phyloP scores from a whole-genome alignment of 2,888 invertebrate species.

The Luperina nickerlii region DNA sequence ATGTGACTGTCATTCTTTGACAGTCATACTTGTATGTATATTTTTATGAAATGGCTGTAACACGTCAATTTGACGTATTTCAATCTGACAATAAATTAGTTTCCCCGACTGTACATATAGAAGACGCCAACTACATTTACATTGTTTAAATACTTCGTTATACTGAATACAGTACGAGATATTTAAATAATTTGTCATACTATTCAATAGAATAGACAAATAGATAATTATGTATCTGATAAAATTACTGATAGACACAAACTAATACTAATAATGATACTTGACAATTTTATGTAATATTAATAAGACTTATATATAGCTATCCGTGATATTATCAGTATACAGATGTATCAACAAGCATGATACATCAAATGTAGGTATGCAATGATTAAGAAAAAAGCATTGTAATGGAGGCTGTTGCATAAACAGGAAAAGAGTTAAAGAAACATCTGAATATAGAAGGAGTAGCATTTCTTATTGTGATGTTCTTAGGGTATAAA shows the following conservation, averaged over 20 bases:
- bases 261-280: background rate
- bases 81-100: background rate
- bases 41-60: background rate
- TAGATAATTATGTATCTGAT: background rate
- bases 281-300: background rate
- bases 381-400: slow-evolving; percentile 12
- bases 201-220: background rate
- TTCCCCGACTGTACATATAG: background rate
- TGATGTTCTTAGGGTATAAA: slow-evolving; percentile 35
- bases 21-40: background rate
- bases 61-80: background rate
- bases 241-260: slow-evolving; percentile 20
- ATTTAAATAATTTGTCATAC: background rate
- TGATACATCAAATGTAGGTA: background rate
- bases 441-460: slow-evolving; percentile 7
- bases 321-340: slow-evolving; percentile 28
- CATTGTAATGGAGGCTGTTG: background rate
- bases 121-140: background rate
- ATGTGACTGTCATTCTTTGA: background rate
- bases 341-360: background rate
- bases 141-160: background rate
- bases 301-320: background rate
- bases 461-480: background rate
- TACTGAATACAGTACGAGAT: background rate
- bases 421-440: slow-evolving; percentile 12